These are phyloP conservation scores for Oncorhynchus clarkii DNA, from an alignment of 2,113 vertebrate species.

Conservation along the genomic window DNA sequence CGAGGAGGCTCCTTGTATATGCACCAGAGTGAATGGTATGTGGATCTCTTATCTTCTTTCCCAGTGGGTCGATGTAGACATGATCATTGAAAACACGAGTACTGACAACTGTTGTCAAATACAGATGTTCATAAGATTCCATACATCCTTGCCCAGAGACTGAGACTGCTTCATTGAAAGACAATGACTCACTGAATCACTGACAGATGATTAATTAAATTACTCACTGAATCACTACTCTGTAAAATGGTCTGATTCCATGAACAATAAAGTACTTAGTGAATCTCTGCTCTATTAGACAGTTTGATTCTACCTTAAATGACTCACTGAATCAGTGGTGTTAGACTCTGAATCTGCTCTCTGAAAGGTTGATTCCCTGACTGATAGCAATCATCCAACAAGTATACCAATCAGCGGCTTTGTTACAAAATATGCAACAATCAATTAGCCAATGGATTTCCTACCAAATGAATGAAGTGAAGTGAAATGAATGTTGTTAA, in stretches of 20 bases:
- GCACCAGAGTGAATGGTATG: too few relatives aligned
- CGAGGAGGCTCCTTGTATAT: too few relatives aligned
- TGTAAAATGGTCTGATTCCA: too few relatives aligned
- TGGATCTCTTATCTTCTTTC: too few relatives aligned
- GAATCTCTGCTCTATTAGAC: not conserved
- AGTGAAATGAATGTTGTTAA: too few relatives aligned
- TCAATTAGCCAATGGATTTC: constrained; percentile 71
- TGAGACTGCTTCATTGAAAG: not conserved
- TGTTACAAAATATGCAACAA: constrained; percentile 63
- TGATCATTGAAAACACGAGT: too few relatives aligned
- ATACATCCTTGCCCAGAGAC: too few relatives aligned
- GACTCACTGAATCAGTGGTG: not conserved
- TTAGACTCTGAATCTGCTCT: constrained; percentile 6
- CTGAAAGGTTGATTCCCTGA: constrained; percentile 37
- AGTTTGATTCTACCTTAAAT: not conserved
- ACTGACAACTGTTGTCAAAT: not conserved
- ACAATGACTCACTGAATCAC: constrained; percentile 4
- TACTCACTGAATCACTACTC: too few relatives aligned
- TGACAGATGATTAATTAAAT: not conserved
- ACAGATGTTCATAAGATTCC: not conserved
- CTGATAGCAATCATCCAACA: constrained; percentile 68
- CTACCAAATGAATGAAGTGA: constrained; percentile 61
- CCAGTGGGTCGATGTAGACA: too few relatives aligned
- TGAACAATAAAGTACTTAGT: not conserved
- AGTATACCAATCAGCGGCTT: constrained; percentile 71